Percentiles rank a stretch among this genome's conserved stretches.
These are phyloP conservation scores for Macheiramphus alcinus DNA, from an alignment of 2,113 vertebrate species.

Conservation along the genomic window DNA sequence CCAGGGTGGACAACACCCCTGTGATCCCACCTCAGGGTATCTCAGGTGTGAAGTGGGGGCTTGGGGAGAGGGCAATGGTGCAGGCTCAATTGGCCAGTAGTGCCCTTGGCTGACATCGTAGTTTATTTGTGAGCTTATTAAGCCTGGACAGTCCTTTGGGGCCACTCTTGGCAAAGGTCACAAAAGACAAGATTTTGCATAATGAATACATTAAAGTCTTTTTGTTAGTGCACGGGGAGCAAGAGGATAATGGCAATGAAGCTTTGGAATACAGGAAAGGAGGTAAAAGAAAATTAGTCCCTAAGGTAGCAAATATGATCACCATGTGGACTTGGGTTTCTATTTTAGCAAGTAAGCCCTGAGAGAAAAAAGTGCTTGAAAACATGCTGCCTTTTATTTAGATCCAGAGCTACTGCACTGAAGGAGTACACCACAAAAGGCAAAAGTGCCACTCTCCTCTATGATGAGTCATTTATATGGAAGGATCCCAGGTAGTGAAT, in stretches of 20 bases:
- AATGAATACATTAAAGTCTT: slow-evolving; percentile 69
- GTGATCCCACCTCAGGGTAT: slow-evolving; percentile 4
- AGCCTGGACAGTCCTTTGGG: slow-evolving; percentile 59
- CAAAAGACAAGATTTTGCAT: slow-evolving; percentile 70
- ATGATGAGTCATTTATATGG: slow-evolving; percentile 2
- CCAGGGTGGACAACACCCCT: neutral
- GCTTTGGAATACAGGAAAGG: slow-evolving; percentile 54
- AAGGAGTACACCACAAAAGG: neutral
- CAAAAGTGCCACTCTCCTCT: neutral
- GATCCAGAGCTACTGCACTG: slow-evolving; percentile 3
- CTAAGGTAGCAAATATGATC: slow-evolving; percentile 67
- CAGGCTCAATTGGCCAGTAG: slow-evolving; percentile 44
- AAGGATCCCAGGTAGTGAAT: neutral
- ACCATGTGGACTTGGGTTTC: slow-evolving; percentile 48
- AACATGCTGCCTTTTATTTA: slow-evolving; percentile 55
- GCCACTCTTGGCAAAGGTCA: slow-evolving; percentile 66
- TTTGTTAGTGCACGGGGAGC: slow-evolving; percentile 66
- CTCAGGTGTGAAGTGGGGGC: slow-evolving; percentile 49
- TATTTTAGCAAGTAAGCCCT: slow-evolving; percentile 44
- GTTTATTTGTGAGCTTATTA: slow-evolving; percentile 69
- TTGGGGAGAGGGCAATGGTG: slow-evolving; percentile 20
- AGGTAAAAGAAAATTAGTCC: slow-evolving; percentile 63
- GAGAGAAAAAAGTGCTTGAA: slow-evolving; percentile 27
- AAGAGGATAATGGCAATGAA: slow-evolving; percentile 59
- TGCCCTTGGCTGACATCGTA: slow-evolving; percentile 57